Evolutionary conservation across 2,888 invertebrate species (phyloP), one percentile per base, ranked within the genome.

Genomic region (Thera obeliscata): DNA sequence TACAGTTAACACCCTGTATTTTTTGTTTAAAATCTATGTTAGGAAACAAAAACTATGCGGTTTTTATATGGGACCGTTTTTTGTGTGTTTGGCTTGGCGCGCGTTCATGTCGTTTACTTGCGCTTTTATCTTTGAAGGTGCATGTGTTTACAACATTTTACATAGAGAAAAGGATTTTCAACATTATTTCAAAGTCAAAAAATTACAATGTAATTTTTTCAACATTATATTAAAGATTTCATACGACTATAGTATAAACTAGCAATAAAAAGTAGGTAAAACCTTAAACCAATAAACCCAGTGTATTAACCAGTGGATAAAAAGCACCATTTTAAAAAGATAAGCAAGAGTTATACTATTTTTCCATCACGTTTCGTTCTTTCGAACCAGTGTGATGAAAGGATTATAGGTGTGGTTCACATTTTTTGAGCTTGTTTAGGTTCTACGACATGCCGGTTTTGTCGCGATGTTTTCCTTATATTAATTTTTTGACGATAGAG

Each of bases 51-150:
- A 84, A 89, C 85, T 80, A 76, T 83, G 86, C 76, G 82, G 89
- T 90, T 90, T 90, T 90, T 90, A 81, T 87, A 79, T 75, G 71
- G 71, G 73, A 73, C 76, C 70, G 82, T 86, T 88, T 91, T 22
- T 90, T 91, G 78, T 88, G 76, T 90, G 85, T 91, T 91, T 91
- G 85, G 86, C 86, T 90, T 88, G 87, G 86, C 89, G 85, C 86
- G 84, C 80, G 66, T 68, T 61, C 56, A 67, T 64, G 64, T 60
- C 64, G 61, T 69, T 61, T 55, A 65, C 62, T 60, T 58, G 49
- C 35, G 86, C 81, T 84, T 87, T 87, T 90, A 87, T 84, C 78
- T 22, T 22, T 46, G 9, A 0, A 46, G 43, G 2, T 46, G 43
- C 76, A 77, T 74, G 75, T 65, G 58, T 64, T 38, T 8, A 33